phyloP scores from a whole-genome alignment of 2,888 invertebrate species.

The Agrilus cyanescens region DNA sequence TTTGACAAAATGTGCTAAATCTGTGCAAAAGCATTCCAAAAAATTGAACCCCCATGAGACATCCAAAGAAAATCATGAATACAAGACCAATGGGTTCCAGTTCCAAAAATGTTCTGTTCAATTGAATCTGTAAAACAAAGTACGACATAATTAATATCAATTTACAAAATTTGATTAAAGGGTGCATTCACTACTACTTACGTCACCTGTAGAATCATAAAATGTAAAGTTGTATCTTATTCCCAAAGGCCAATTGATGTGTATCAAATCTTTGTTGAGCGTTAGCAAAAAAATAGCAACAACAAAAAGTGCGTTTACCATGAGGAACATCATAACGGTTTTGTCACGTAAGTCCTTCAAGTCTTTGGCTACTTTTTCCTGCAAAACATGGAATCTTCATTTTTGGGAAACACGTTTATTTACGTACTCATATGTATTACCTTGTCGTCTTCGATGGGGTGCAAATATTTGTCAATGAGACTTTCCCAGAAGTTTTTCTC shows the following conservation, averaged over 20 bases:
- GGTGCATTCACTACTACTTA: conserved; percentile 14
- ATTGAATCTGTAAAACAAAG: conserved; percentile 34
- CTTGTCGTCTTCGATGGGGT: conserved; percentile 57
- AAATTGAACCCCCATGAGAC: conserved; percentile 59
- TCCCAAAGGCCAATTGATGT: conserved; percentile 56
- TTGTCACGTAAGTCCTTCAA: conserved; percentile 53
- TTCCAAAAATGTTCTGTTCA: conserved; percentile 47
- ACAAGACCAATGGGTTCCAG: conserved; percentile 65
- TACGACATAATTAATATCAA: neutral
- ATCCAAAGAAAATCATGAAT: conserved; percentile 59
- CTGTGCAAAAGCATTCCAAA: conserved; percentile 65
- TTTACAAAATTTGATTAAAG: neutral
- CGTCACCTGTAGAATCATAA: conserved; percentile 20
- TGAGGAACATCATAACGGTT: conserved; percentile 56
- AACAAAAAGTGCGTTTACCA: conserved; percentile 67
- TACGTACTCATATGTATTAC: conserved; percentile 27
- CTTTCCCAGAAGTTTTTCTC: conserved; percentile 71
- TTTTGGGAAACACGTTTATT: neutral
- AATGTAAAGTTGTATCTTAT: conserved; percentile 38
- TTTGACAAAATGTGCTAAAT: conserved; percentile 61
- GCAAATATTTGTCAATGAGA: conserved; percentile 61
- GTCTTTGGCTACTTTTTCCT: conserved; percentile 34
- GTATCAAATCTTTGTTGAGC: conserved; percentile 55
- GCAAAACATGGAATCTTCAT: conserved; percentile 14
- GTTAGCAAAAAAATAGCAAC: conserved; percentile 62